Percentiles rank a stretch among this genome's conserved stretches.
phyloP scores from a whole-genome alignment of 2,113 vertebrate genomes.

The Jaculus jaculus region DNA sequence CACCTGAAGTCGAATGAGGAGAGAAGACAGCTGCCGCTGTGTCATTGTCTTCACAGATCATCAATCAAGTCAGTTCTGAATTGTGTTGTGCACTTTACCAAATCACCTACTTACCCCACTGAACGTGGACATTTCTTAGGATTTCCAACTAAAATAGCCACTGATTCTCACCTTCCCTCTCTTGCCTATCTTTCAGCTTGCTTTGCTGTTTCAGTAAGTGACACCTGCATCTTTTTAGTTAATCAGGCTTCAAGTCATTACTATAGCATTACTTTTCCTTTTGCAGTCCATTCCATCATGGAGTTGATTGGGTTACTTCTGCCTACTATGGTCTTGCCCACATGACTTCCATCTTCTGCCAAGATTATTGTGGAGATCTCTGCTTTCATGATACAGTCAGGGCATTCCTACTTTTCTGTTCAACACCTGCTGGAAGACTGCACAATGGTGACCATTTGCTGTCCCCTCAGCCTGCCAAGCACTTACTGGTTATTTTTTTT shows the following conservation, averaged over 20 bases:
- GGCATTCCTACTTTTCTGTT: neutral
- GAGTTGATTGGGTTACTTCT: neutral
- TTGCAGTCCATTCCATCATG: neutral
- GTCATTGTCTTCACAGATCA: neutral
- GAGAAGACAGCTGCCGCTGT: fast-evolving
- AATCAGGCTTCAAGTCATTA: neutral
- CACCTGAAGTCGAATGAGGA: neutral
- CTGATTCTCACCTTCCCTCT: neutral
- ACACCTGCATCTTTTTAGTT: neutral
- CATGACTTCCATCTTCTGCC: neutral
- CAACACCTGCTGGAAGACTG: neutral
- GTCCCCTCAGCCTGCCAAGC: neutral
- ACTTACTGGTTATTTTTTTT: neutral
- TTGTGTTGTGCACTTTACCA: neutral
- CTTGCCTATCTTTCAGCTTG: neutral
- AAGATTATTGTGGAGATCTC: neutral
- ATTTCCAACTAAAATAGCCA: neutral
- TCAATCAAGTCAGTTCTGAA: neutral
- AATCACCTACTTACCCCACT: neutral
- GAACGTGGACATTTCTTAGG: neutral
- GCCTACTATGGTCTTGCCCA: neutral
- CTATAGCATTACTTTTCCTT: neutral
- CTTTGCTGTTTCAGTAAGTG: neutral
- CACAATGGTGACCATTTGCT: neutral
- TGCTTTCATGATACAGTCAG: neutral